Evolutionary conservation across 2,888 invertebrate genomes (phyloP).

Genomic region (Zaprionus bogoriensis): DNA sequence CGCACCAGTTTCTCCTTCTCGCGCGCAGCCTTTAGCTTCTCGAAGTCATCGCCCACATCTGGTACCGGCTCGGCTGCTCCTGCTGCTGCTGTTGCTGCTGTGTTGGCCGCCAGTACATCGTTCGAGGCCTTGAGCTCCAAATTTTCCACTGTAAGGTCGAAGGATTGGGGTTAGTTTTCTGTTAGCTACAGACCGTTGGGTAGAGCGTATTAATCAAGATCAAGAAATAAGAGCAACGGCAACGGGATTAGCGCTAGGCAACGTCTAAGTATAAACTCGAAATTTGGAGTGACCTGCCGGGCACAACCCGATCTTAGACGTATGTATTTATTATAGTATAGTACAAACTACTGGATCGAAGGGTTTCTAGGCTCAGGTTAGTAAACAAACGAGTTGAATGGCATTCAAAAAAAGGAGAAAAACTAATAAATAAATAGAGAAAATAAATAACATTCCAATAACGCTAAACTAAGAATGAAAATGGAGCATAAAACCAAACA

Average conservation of each 20-base stretch:
- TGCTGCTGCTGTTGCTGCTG: constrained; percentile 7
- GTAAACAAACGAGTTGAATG: constrained; percentile 11
- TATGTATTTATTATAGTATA: constrained; percentile 2
- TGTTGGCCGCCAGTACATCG: constrained; percentile 50
- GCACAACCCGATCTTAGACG: not conserved
- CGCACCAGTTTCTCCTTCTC: constrained; percentile 88
- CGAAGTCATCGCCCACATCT: constrained; percentile 87
- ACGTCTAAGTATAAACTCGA: constrained; percentile 11
- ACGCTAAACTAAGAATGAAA: not conserved
- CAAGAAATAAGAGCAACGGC: constrained; percentile 44
- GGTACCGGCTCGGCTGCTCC: constrained; percentile 33
- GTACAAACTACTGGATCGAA: constrained; percentile 29
- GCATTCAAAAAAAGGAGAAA: constrained; percentile 3
- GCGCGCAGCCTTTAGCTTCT: constrained; percentile 87
- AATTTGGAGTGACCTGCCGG: constrained; percentile 20
- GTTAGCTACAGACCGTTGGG: not conserved
- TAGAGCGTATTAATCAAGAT: not conserved
- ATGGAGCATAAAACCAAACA: constrained; percentile 7
- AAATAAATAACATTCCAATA: constrained; percentile 11
- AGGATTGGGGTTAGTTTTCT: constrained; percentile 8
- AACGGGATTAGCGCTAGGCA: constrained; percentile 39
- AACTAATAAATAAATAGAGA: not conserved
- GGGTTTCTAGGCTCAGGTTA: constrained; percentile 33
- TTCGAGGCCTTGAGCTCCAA: constrained; percentile 70
- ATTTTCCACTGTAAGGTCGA: constrained; percentile 75